Conservation (phyloP, 2,797 vertebrate genomes). For the Peromyscus nudipes region DNA sequence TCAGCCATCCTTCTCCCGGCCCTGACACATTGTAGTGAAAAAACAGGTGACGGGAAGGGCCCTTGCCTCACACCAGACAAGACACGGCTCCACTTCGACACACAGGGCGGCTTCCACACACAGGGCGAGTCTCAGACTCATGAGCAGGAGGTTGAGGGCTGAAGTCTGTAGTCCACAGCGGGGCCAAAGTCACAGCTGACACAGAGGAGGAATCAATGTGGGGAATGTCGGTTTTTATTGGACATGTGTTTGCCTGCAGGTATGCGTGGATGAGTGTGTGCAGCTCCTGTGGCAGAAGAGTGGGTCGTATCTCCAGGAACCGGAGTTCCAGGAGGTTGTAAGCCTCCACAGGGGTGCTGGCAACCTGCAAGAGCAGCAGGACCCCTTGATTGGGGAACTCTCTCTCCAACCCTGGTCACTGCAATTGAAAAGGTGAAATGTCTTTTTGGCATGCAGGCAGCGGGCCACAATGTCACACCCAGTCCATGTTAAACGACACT, state of each 20-base stretch:
- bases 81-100: no score
- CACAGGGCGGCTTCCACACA: neutral
- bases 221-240: no score
- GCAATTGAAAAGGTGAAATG: neutral
- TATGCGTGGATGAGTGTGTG: neutral
- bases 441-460: neutral
- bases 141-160: neutral
- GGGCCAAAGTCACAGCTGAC: neutral
- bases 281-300: no score
- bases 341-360: neutral
- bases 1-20: neutral
- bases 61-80: neutral
- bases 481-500: fast-evolving
- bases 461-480: no score
- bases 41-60: neutral
- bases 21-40: neutral
- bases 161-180: neutral
- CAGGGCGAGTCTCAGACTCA: fast-evolving
- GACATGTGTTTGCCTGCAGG: neutral
- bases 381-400: neutral
- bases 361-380: neutral
- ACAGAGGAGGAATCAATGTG: neutral
- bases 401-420: neutral
- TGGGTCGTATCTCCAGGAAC: neutral
- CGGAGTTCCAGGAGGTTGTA: neutral